Evolutionary conservation across 2,888 invertebrate species (phyloP).

Genomic region (Drosophila neotestacea): DNA sequence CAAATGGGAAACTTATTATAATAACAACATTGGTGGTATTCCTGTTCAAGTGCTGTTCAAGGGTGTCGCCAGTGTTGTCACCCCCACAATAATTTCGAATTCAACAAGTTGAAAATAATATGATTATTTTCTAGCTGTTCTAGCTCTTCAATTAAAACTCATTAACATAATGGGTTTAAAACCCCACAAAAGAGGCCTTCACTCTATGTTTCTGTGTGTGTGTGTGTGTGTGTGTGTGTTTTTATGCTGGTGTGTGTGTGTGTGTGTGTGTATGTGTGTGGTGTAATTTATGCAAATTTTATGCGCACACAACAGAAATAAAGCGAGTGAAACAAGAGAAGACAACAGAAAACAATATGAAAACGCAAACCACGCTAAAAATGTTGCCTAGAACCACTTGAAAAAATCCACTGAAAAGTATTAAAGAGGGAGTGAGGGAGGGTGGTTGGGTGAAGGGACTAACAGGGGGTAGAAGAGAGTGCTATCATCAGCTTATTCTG

Average conservation of each 20-base stretch:
- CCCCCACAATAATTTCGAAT: slow-evolving; percentile 7
- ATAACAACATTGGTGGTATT: background rate
- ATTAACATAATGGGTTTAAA: slow-evolving; percentile 77
- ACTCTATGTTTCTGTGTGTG: slow-evolving; percentile 5
- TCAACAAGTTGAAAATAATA: slow-evolving; percentile 33
- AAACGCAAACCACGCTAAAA: slow-evolving; percentile 54
- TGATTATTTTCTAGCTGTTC: slow-evolving; percentile 29
- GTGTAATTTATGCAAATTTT: slow-evolving; percentile 80
- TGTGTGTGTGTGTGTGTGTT: slow-evolving; percentile 47
- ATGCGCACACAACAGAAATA: slow-evolving; percentile 68
- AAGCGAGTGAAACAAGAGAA: slow-evolving; percentile 51
- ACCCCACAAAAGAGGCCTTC: slow-evolving; percentile 49
- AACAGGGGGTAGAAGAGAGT: background rate
- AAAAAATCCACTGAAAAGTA: background rate
- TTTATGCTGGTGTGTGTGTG: slow-evolving; percentile 14
- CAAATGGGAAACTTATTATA: background rate
- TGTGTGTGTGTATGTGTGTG: slow-evolving; percentile 33
- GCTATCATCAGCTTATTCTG: slow-evolving; percentile 29
- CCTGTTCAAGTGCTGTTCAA: background rate
- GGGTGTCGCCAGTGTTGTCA: background rate
- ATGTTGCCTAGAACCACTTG: slow-evolving; percentile 33
- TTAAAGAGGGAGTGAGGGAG: background rate
- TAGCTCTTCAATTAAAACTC: slow-evolving; percentile 70
- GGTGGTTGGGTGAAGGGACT: background rate
- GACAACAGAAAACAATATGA: slow-evolving; percentile 33